Evolutionary conservation across 2,113 vertebrate genomes (phyloP).

Genomic region (Ageneiosus marmoratus): DNA sequence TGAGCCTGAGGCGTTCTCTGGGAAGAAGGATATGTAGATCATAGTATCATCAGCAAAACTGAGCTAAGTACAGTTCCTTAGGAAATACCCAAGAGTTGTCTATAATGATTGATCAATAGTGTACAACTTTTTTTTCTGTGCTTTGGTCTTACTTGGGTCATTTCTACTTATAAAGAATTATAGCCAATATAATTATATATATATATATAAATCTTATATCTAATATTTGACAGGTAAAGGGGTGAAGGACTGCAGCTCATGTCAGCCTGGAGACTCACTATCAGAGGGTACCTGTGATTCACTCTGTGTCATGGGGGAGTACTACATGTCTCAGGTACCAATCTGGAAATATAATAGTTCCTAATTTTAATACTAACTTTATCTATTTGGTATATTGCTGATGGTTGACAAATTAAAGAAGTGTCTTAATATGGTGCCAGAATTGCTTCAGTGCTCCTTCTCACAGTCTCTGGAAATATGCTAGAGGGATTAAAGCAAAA

Average conservation of each 20-base stretch:
- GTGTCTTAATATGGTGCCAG: not conserved
- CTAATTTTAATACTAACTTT: not conserved
- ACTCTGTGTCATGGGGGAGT: conserved; percentile 76
- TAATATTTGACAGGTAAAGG: conserved; percentile 68
- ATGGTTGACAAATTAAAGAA: not conserved
- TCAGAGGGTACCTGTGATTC: conserved; percentile 73
- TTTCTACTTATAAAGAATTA: not conserved
- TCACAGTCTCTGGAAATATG: not conserved
- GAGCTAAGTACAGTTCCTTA: not conserved
- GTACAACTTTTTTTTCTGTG: not conserved
- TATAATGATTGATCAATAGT: not conserved
- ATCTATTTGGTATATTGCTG: not conserved
- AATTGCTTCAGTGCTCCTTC: not conserved
- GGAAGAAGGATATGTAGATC: not conserved
- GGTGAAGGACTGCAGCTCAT: conserved; percentile 76
- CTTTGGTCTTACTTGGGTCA: not conserved
- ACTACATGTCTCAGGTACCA: conserved; percentile 75
- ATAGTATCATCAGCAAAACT: not conserved
- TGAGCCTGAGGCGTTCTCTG: not conserved
- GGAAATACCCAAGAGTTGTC: not conserved
- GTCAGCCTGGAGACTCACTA: conserved; percentile 79
- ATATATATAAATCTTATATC: not conserved
- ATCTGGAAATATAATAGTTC: not conserved
- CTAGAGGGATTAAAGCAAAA: not conserved
- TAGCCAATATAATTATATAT: too few species aligned